These are phyloP conservation scores for Onthophagus sagittarius DNA, from an alignment of 2,888 invertebrate species.

Conservation along the genomic window DNA sequence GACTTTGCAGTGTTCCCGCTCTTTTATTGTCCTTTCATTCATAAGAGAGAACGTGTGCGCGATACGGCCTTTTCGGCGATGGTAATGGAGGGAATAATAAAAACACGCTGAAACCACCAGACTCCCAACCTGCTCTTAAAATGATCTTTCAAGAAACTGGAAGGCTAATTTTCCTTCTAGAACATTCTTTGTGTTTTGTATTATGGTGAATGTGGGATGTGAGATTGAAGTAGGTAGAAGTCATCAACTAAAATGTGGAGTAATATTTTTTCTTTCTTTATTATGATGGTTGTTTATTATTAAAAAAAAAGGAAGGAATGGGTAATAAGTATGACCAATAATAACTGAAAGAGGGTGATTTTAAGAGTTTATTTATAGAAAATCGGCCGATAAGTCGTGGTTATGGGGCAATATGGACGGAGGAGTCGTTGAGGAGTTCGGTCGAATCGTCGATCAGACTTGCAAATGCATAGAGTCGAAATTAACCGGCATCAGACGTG, in stretches of 20 bases:
- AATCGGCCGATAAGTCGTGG: background rate
- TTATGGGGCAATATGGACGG: conserved; percentile 26
- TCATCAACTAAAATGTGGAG: background rate
- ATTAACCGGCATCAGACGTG: conserved; percentile 33
- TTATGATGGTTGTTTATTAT: too few species aligned
- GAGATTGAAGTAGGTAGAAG: background rate
- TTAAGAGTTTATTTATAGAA: background rate
- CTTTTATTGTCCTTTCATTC: background rate
- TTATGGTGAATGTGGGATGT: background rate
- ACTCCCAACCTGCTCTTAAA: background rate
- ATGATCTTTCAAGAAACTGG: background rate
- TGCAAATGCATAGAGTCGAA: conserved; percentile 35
- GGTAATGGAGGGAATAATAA: background rate
- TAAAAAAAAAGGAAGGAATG: too few species aligned
- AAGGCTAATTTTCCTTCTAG: background rate
- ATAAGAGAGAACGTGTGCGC: background rate
- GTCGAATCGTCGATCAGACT: conserved; percentile 29
- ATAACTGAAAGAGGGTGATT: background rate
- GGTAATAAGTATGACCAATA: background rate
- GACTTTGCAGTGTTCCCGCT: background rate
- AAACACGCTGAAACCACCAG: background rate
- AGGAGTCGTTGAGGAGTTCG: too few species aligned
- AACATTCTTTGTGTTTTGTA: background rate
- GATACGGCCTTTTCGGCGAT: background rate
- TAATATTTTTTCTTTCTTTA: background rate